Evolutionary conservation across 2,888 invertebrate genomes (phyloP).

Genomic region (Dryocosmus kuriphilus): DNA sequence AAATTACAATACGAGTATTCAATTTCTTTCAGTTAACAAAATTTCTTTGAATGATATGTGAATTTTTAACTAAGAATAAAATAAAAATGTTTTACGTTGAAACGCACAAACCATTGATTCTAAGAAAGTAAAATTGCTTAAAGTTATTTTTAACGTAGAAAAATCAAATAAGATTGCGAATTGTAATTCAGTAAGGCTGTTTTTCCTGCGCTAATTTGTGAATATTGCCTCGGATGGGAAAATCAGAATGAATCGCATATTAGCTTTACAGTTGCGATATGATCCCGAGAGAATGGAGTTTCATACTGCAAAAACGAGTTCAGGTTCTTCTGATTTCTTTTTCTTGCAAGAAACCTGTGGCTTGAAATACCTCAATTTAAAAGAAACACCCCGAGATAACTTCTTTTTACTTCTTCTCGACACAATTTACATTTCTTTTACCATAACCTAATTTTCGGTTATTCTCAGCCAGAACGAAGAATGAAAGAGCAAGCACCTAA

Average conservation of each 20-base stretch:
- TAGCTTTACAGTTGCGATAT: slow-evolving; percentile 5
- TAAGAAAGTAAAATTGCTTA: neutral
- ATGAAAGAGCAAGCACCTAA: neutral
- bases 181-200: neutral
- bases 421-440: neutral
- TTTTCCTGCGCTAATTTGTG: slow-evolving; percentile 18
- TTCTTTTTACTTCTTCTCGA: slow-evolving; percentile 4
- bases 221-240: slow-evolving; percentile 19
- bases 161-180: neutral
- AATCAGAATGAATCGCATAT: slow-evolving; percentile 36
- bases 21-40: too few relatives aligned
- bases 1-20: too few relatives aligned
- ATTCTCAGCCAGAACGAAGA: neutral
- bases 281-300: slow-evolving; percentile 18
- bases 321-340: neutral
- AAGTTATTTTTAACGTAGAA: neutral
- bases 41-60: too few relatives aligned
- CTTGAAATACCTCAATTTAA: slow-evolving; percentile 30
- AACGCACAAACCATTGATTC: too few relatives aligned
- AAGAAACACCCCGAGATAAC: neutral
- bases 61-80: too few relatives aligned
- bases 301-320: slow-evolving; percentile 7
- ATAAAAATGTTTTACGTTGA: too few relatives aligned
- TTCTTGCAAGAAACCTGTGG: neutral
- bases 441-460: neutral